These are phyloP conservation scores for Anableps anableps DNA, from an alignment of 2,797 vertebrate species.

Conservation along the genomic window DNA sequence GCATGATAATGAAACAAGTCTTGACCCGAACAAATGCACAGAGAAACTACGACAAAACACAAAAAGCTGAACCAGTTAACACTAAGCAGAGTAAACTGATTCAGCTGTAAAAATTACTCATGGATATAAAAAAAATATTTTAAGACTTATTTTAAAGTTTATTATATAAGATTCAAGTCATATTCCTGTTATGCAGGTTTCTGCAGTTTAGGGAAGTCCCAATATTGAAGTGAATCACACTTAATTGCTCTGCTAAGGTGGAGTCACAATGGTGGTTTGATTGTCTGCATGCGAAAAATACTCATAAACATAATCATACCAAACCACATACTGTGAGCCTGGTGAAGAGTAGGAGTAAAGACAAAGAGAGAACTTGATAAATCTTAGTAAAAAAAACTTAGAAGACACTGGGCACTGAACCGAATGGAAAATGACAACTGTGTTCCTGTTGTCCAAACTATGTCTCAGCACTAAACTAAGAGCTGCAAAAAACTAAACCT, in stretches of 20 bases:
- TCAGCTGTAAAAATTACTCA: not conserved
- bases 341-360: not conserved
- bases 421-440: too few species aligned
- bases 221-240: not conserved
- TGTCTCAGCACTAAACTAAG: too few species aligned
- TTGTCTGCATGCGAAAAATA: not conserved
- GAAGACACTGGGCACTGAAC: too few species aligned
- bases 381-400: not conserved
- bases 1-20: not conserved
- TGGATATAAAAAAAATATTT: not conserved
- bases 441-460: too few species aligned
- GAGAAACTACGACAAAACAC: not conserved
- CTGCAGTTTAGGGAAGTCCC: not conserved
- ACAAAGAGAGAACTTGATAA: not conserved
- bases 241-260: slow-evolving; percentile 2
- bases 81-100: not conserved
- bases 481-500: too few species aligned
- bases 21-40: not conserved
- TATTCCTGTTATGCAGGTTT: not conserved
- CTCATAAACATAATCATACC: not conserved
- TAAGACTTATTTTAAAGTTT: not conserved
- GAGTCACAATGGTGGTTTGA: not conserved
- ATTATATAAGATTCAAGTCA: not conserved
- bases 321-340: not conserved
- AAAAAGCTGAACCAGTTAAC: not conserved